Evolutionary conservation across 2,888 invertebrate genomes (phyloP).

Genomic region (Cenopis cana): DNA sequence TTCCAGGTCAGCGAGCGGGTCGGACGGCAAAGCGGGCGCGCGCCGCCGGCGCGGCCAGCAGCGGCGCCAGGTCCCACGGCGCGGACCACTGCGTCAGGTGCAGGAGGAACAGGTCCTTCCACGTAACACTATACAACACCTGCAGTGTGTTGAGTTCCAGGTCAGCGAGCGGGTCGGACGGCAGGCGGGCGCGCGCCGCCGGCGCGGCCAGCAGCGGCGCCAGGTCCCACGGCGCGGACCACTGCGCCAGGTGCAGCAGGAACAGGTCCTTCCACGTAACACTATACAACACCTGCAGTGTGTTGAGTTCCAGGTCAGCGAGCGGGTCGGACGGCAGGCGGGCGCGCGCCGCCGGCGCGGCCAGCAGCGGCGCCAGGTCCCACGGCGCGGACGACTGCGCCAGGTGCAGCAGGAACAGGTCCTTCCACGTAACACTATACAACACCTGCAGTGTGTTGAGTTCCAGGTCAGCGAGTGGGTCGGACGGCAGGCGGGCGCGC

Average conservation of each 20-base stretch:
- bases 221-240: slow-evolving; percentile 96
- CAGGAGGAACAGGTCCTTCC: slow-evolving; percentile 96
- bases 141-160: slow-evolving; percentile 93
- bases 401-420: slow-evolving; percentile 94
- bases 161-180: slow-evolving; percentile 92
- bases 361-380: slow-evolving; percentile 92
- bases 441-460: slow-evolving; percentile 92
- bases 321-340: slow-evolving; percentile 89
- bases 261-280: slow-evolving; percentile 94
- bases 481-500: slow-evolving; percentile 91
- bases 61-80: slow-evolving; percentile 93
- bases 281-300: slow-evolving; percentile 87
- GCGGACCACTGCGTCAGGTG: slow-evolving; percentile 97
- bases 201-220: slow-evolving; percentile 91
- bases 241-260: slow-evolving; percentile 95
- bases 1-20: slow-evolving; percentile 92
- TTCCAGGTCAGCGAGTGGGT: slow-evolving; percentile 90
- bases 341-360: slow-evolving; percentile 91
- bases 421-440: slow-evolving; percentile 89
- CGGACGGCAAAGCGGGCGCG: slow-evolving; percentile 92
- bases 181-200: slow-evolving; percentile 90
- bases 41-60: slow-evolving; percentile 90
- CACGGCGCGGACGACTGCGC: slow-evolving; percentile 97
- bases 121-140: slow-evolving; percentile 90
- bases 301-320: slow-evolving; percentile 92